Evolutionary conservation across 2,113 vertebrate species (phyloP), one percentile per base, ranked within the genome.

Genomic region (Oreochromis aureus): DNA sequence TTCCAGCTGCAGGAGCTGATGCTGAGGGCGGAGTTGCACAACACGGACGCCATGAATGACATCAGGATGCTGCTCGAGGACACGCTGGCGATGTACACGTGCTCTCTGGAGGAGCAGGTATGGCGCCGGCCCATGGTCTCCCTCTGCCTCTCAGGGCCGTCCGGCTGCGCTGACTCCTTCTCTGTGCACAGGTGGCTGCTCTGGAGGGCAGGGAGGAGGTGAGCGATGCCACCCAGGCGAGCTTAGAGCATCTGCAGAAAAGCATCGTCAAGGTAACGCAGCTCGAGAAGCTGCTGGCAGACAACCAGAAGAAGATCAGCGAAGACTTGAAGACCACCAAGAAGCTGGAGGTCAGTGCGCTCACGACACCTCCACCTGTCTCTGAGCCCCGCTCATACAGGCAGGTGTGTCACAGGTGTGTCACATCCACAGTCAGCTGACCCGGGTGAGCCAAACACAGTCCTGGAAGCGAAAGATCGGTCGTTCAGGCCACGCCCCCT

Each of bases 281-380:
- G 13, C 41, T 73, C 2, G 41, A 73, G 13, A 46, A 46, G 41
- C 15, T 30, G 51, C 16, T 82, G 12, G 0, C 1, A 27, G n/a
- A 2, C 80, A 54, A 22, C 54, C 16, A 12, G 36, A 3, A n/a
- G 51, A 34, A 39, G 1, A 2, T 76, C 13, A 48, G 22, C 3
- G 6, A 48, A 6, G 59, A 56, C 13, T 19, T 19, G 13, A 80
- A 12, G 61, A 53, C 4, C 6, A 22, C 11, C 4, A 15, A 55
- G 44, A 39, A 1, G 55, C 44, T 92, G 87, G 63, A 87, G 92
- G 92, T 91, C 44, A 41, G 90, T 73, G 24, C 2, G 10, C 22
- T 10, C 69, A 73, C 8, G 24, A 46, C 12, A 24, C 66, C 41
- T 5, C 13, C 15, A 15, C 24, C 8, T 73, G 41, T 73, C 41